phyloP scores from a whole-genome alignment of 2,888 invertebrate genomes.

The Axea sp. region DNA sequence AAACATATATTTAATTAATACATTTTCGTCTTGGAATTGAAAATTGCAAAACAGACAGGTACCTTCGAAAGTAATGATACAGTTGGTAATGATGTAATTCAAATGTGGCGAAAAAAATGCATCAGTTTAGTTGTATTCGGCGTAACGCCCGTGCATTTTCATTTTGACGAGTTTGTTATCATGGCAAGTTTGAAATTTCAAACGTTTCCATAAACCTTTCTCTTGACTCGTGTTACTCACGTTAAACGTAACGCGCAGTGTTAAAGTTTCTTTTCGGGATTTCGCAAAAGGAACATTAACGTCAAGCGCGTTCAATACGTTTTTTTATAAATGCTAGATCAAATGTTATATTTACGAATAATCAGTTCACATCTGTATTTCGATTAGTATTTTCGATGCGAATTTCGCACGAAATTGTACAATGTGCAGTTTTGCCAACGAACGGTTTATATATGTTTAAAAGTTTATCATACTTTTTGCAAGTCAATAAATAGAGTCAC shows the following conservation, averaged over 20 bases:
- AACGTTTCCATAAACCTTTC: constrained; percentile 43
- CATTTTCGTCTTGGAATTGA: too few species aligned
- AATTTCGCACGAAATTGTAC: too few species aligned
- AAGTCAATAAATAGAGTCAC: constrained; percentile 3
- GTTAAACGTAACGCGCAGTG: constrained; percentile 15
- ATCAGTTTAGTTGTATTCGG: not conserved
- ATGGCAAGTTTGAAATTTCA: constrained; percentile 11
- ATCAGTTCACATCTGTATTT: too few species aligned
- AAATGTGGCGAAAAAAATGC: not conserved
- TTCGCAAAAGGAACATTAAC: constrained; percentile 23
- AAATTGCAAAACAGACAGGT: too few species aligned
- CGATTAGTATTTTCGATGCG: too few species aligned
- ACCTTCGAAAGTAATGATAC: too few species aligned
- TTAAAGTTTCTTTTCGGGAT: constrained; percentile 19
- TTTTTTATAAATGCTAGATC: too few species aligned
- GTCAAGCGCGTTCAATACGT: not conserved
- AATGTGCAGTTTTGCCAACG: too few species aligned
- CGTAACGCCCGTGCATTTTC: not conserved
- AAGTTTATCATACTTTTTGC: constrained; percentile 17
- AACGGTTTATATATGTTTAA: too few species aligned
- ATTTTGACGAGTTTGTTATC: constrained; percentile 17
- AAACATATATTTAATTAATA: not conserved
- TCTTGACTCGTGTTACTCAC: constrained; percentile 18
- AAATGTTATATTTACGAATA: too few species aligned
- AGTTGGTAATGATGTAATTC: too few species aligned